These are phyloP conservation scores for Myopa tessellatipennis DNA, from an alignment of 2,888 invertebrate species.

Conservation along the genomic window DNA sequence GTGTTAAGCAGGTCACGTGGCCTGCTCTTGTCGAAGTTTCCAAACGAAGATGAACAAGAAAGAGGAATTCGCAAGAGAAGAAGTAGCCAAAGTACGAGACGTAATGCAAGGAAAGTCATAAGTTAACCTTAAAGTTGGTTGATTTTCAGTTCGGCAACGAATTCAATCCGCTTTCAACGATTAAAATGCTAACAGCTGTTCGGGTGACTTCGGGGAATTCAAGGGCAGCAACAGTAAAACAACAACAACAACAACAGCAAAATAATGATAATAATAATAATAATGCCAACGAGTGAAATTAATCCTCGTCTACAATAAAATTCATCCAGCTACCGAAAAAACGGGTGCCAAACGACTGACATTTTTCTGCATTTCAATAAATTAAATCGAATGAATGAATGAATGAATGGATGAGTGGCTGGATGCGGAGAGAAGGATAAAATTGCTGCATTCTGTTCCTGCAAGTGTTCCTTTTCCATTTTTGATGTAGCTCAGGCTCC, in stretches of 20 bases:
- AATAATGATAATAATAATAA: neutral
- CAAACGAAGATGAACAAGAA: neutral
- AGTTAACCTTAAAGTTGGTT: neutral
- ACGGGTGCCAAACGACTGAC: conserved; percentile 19
- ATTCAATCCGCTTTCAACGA: neutral
- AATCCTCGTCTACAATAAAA: neutral
- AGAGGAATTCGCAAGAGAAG: neutral
- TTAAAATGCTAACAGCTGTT: conserved; percentile 1
- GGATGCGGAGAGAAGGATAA: neutral
- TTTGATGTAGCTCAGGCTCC: too few species aligned
- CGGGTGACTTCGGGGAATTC: neutral
- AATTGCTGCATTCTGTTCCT: conserved; percentile 16
- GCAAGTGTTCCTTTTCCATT: neutral
- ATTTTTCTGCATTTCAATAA: conserved; percentile 4
- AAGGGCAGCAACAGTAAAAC: neutral
- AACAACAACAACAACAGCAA: neutral
- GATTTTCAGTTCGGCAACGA: neutral
- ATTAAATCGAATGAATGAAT: conserved; percentile 15
- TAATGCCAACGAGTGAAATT: neutral
- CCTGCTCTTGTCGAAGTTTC: neutral
- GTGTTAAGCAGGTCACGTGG: neutral
- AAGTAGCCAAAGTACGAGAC: conserved; percentile 4
- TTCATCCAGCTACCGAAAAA: neutral
- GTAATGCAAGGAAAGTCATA: conserved; percentile 19
- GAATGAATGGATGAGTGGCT: too few species aligned